Conservation (phyloP, 2,888 invertebrate species). For the Galerucella calmariensis region DNA sequence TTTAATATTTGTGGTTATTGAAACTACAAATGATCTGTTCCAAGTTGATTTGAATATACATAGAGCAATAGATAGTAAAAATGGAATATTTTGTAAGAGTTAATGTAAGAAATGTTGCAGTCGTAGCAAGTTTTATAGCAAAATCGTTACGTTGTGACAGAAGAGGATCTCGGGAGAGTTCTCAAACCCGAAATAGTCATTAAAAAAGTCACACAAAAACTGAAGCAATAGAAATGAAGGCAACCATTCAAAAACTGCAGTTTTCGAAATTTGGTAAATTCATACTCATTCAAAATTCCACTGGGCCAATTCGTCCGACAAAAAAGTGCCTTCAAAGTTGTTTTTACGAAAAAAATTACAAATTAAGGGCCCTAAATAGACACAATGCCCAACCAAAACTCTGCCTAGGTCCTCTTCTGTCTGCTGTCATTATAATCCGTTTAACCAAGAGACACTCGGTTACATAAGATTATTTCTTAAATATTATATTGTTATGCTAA, state of each 20-base stretch:
- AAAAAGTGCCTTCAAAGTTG: slow-evolving; percentile 95
- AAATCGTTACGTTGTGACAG: slow-evolving; percentile 53
- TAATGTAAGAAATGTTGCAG: not conserved
- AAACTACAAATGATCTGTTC: too few relatives aligned
- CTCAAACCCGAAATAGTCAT: slow-evolving; percentile 82
- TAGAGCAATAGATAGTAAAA: too few relatives aligned
- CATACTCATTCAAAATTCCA: slow-evolving; percentile 75
- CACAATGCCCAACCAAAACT: slow-evolving; percentile 77
- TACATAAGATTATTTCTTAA: slow-evolving; percentile 67
- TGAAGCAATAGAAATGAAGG: slow-evolving; percentile 86
- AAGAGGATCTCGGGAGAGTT: slow-evolving; percentile 66
- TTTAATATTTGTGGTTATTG: too few relatives aligned
- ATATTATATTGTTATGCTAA: slow-evolving; percentile 68
- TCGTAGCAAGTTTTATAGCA: slow-evolving; percentile 20
- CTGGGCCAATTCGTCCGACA: slow-evolving; percentile 94
- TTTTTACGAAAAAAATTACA: slow-evolving; percentile 87
- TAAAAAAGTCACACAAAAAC: slow-evolving; percentile 73
- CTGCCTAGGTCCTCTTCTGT: slow-evolving; percentile 61
- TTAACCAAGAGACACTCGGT: slow-evolving; percentile 67
- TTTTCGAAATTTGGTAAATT: slow-evolving; percentile 58
- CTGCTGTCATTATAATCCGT: slow-evolving; percentile 59
- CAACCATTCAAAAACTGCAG: slow-evolving; percentile 71
- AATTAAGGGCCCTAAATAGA: slow-evolving; percentile 90
- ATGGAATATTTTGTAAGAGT: too few relatives aligned
- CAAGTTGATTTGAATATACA: too few relatives aligned